Evolutionary conservation across 2,113 vertebrate genomes (phyloP).

Genomic region (Pionites leucogaster): DNA sequence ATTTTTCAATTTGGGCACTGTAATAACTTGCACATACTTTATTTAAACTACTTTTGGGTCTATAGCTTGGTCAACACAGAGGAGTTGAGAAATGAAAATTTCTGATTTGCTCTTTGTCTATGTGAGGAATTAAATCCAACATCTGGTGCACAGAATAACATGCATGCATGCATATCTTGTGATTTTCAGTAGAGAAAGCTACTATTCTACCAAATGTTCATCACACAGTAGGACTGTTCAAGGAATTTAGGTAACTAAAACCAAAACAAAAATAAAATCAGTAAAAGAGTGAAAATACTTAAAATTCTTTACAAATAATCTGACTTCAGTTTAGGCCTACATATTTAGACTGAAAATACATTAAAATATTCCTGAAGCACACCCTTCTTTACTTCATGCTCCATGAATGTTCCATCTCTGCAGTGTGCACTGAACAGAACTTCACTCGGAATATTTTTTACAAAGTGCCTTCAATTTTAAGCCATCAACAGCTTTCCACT

Average conservation of each 20-base stretch:
- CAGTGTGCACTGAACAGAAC: background rate
- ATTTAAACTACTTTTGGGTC: background rate
- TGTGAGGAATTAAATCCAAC: background rate
- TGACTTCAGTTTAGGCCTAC: background rate
- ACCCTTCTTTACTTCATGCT: background rate
- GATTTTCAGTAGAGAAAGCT: background rate
- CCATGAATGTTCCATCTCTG: background rate
- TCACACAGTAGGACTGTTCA: background rate
- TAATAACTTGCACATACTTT: background rate
- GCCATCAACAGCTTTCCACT: background rate
- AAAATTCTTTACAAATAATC: background rate
- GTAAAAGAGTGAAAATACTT: background rate
- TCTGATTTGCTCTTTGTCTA: background rate
- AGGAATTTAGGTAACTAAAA: background rate
- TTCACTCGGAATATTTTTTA: background rate
- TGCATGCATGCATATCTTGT: rapidly evolving
- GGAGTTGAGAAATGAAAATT: background rate
- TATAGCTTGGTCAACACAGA: background rate
- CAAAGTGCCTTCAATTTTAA: background rate
- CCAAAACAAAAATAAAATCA: background rate
- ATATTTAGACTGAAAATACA: background rate
- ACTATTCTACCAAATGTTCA: background rate
- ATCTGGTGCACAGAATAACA: background rate
- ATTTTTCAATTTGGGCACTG: background rate
- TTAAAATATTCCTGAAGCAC: background rate